Evolutionary conservation across 2,888 invertebrate species (phyloP).

Genomic region (Apamea monoglypha): DNA sequence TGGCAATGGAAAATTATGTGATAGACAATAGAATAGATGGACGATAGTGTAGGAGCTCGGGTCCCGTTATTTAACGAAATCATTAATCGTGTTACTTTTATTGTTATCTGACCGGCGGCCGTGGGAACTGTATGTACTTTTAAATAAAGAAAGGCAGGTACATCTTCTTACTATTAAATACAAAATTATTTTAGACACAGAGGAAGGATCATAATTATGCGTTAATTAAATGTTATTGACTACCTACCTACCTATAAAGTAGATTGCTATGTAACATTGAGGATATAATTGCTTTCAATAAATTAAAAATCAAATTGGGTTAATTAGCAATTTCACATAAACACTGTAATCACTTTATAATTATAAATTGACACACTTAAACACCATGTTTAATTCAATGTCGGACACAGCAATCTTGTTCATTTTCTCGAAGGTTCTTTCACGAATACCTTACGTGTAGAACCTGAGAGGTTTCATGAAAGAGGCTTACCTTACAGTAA

Average conservation of each 20-base stretch:
- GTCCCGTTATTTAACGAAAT: constrained; percentile 52
- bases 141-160: background rate
- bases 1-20: constrained; percentile 41
- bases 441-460: background rate
- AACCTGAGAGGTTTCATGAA: background rate
- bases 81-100: constrained; percentile 45
- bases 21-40: constrained; percentile 41
- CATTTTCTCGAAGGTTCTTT: constrained; percentile 1
- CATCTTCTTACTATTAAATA: background rate
- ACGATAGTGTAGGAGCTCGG: constrained; percentile 37
- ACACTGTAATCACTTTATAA: constrained; percentile 21
- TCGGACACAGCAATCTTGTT: background rate
- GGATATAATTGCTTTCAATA: background rate
- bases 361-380: constrained; percentile 30
- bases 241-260: background rate
- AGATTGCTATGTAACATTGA: constrained; percentile 9
- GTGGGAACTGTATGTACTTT: constrained; percentile 46
- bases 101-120: constrained; percentile 16
- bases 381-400: constrained; percentile 31
- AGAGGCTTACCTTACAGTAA: background rate
- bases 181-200: background rate
- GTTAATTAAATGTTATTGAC: background rate
- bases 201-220: background rate
- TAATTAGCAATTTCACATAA: constrained; percentile 22
- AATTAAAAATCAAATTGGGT: background rate